phyloP scores from a whole-genome alignment of 2,113 vertebrate genomes.

The Tilapia sparmanii region DNA sequence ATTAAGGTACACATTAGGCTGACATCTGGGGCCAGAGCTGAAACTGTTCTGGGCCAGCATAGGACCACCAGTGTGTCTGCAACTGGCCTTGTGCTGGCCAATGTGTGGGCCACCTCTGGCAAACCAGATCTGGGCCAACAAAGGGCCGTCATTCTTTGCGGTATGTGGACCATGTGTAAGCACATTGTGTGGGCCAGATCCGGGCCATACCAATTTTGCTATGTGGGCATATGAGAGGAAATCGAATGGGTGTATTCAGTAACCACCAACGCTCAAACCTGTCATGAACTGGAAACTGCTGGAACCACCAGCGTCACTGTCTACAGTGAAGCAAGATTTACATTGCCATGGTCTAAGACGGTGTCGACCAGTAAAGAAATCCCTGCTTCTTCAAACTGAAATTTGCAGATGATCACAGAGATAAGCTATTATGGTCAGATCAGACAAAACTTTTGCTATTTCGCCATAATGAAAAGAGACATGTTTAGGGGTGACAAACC shows the following conservation, averaged over 20 bases:
- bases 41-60: neutral
- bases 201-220: neutral
- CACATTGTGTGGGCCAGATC: neutral
- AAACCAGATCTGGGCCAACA: neutral
- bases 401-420: neutral
- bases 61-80: neutral
- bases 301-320: neutral
- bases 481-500: neutral
- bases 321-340: neutral
- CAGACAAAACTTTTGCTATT: neutral
- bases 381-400: neutral
- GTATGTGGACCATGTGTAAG: neutral
- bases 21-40: neutral
- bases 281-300: neutral
- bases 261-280: neutral
- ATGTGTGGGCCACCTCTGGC: neutral
- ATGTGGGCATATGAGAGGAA: neutral
- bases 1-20: neutral
- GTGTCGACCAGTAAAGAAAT: neutral
- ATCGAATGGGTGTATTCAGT: neutral
- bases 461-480: neutral
- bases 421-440: neutral
- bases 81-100: neutral
- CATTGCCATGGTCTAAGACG: neutral
- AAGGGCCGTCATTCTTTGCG: fast-evolving